These are phyloP conservation scores for Macrophya alboannulata DNA, from an alignment of 2,888 invertebrate species.

Conservation along the genomic window DNA sequence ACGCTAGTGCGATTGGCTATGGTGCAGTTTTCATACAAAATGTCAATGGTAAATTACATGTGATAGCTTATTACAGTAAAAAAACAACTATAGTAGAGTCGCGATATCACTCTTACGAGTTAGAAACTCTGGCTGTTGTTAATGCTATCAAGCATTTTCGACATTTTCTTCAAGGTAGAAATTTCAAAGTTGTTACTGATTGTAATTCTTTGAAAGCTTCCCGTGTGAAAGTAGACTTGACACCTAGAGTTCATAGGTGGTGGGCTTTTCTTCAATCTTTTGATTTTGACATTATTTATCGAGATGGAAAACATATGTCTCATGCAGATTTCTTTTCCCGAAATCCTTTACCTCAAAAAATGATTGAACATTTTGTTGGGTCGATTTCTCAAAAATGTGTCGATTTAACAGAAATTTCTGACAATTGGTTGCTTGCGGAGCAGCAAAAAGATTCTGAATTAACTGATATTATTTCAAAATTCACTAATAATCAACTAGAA, in stretches of 20 bases:
- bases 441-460: no score
- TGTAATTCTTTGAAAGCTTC: constrained; percentile 62
- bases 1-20: constrained; percentile 59
- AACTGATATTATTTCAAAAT: no score
- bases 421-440: no score
- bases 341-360: no score
- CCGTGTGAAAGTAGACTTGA: constrained; percentile 65
- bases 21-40: constrained; percentile 58
- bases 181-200: constrained; percentile 3
- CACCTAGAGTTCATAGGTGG: constrained; percentile 68
- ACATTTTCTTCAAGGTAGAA: background rate
- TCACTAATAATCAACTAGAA: no score
- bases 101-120: background rate
- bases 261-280: constrained; percentile 65
- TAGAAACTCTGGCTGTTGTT: constrained; percentile 26
- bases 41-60: background rate
- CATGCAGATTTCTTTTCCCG: background rate
- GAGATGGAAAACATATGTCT: background rate
- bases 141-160: constrained; percentile 19
- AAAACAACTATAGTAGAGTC: background rate
- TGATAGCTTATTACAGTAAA: constrained; percentile 42
- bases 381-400: no score
- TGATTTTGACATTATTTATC: constrained; percentile 14
- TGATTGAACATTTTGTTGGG: no score
- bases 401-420: no score